phyloP scores from a whole-genome alignment of 2,113 vertebrate genomes.

The Glaucidium brasilianum region DNA sequence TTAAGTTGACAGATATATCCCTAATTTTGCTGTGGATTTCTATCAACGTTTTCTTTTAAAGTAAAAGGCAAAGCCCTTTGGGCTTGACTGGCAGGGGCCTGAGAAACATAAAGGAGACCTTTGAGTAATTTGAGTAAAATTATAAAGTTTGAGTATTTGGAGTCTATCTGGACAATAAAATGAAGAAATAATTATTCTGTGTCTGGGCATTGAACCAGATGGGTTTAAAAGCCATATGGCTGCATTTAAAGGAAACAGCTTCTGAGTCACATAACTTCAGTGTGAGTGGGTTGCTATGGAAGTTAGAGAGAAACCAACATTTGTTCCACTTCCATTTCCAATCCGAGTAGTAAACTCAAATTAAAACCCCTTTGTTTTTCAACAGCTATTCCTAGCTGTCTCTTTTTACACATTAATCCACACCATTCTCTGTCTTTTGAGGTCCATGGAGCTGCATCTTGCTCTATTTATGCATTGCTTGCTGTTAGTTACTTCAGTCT shows the following conservation, averaged over 20 bases:
- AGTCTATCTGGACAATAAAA: not conserved
- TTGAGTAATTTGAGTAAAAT: not conserved
- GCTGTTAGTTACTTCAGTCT: not conserved
- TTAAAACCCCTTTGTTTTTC: not conserved
- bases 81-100: not conserved
- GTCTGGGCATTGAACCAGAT: slow-evolving; percentile 17
- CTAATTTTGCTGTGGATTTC: not conserved
- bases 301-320: slow-evolving; percentile 27
- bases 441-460: not conserved
- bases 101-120: not conserved
- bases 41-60: not conserved
- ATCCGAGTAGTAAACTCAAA: not conserved
- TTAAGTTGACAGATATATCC: not conserved
- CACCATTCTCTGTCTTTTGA: not conserved
- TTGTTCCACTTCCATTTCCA: slow-evolving; percentile 14
- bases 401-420: not conserved
- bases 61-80: not conserved
- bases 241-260: slow-evolving; percentile 41
- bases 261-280: slow-evolving; percentile 34
- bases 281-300: slow-evolving; percentile 38
- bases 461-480: fast-evolving
- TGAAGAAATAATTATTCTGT: not conserved
- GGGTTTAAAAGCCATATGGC: slow-evolving; percentile 55
- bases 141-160: not conserved
- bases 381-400: not conserved